Evolutionary conservation across 2,113 vertebrate genomes (phyloP).

Genomic region (Grammomys dolichurus): DNA sequence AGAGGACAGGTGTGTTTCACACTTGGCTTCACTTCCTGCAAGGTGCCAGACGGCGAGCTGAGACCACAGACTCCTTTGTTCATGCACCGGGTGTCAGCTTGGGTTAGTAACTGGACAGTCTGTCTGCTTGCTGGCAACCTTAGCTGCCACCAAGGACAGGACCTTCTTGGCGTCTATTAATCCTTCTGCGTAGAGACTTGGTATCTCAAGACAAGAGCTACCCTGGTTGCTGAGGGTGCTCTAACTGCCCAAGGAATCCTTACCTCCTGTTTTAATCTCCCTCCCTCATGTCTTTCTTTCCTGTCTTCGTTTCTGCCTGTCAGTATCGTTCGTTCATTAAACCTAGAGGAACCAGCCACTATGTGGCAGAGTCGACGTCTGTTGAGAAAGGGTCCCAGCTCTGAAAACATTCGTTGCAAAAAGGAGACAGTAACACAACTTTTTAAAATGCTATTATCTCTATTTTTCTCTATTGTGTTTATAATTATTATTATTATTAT

Average conservation of each 20-base stretch:
- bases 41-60: slow-evolving; percentile 76
- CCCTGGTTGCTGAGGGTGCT: neutral
- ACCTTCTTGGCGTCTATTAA: neutral
- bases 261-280: too few relatives aligned
- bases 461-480: neutral
- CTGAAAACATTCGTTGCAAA: neutral
- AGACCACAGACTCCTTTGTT: slow-evolving; percentile 76
- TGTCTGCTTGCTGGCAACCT: neutral
- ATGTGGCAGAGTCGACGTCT: neutral
- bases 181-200: slow-evolving; percentile 37
- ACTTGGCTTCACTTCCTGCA: slow-evolving; percentile 73
- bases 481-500: neutral
- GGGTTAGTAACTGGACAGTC: neutral
- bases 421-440: neutral
- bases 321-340: neutral
- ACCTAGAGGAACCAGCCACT: neutral
- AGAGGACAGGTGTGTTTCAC: slow-evolving; percentile 82
- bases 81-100: slow-evolving; percentile 10
- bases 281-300: neutral
- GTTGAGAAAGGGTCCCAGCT: neutral
- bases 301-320: neutral
- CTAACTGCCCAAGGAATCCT: neutral
- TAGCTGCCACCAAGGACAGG: neutral
- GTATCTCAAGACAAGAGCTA: neutral
- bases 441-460: neutral